phyloP scores from a whole-genome alignment of 2,113 vertebrate species.

The Leucosticte australis region DNA sequence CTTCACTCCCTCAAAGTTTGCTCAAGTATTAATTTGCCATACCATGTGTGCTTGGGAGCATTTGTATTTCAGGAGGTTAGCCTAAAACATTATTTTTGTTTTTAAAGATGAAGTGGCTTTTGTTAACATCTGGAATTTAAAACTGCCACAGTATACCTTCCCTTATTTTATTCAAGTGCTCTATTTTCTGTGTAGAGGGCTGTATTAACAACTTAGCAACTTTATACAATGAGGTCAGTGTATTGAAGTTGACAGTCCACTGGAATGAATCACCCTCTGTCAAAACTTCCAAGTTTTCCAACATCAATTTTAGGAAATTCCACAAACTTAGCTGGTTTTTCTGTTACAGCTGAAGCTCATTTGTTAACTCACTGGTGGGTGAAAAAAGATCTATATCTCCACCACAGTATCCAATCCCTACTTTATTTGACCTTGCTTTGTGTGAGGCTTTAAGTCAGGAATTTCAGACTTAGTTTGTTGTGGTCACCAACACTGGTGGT shows the following conservation, averaged over 20 bases:
- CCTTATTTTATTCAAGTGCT: background rate
- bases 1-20: background rate
- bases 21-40: background rate
- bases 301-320: background rate
- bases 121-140: background rate
- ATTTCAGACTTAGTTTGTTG: background rate
- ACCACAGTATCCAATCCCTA: background rate
- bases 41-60: background rate
- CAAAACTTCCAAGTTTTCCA: background rate
- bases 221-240: rapidly evolving
- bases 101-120: background rate
- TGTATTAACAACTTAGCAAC: background rate
- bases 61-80: background rate
- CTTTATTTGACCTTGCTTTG: background rate
- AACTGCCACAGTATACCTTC: background rate
- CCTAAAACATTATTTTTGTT: background rate
- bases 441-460: background rate
- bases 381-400: background rate
- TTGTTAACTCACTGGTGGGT: background rate
- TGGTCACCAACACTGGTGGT: background rate
- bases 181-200: background rate
- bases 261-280: background rate
- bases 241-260: background rate
- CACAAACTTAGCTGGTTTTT: background rate
- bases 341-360: background rate